Evolutionary conservation across 2,113 vertebrate species (phyloP), one percentile per base, ranked within the genome.

Genomic region (Cinclus mexicanus): DNA sequence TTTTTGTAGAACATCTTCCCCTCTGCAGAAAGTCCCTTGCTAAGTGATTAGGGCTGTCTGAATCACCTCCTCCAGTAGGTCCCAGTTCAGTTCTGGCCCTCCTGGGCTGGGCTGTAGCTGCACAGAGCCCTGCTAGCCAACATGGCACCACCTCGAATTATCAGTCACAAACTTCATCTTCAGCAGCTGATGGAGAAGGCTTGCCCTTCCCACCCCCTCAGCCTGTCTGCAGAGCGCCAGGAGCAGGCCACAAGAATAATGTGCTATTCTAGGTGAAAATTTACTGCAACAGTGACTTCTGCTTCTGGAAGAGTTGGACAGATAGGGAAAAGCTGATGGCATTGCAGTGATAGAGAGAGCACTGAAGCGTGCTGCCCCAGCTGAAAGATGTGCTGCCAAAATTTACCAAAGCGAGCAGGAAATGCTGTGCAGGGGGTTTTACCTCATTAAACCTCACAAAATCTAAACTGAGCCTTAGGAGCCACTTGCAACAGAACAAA

Each of bases 391-490:
- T 26, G 24, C 84, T 89, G 74, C 74, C 68, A 67, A 82, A 92
- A 86, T 46, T 39, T 64, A 49, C 78, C 25, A 33, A 78, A 67
- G n/a, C n/a, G 55, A 93, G 55, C 21, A 67, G 77, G 10, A 87
- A 87, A 74, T 3, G 2, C 11, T 10, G 6, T 12, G 2, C 1
- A 3, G 12, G 41, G 28, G 11, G 9, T n/a, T 70, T 83, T 72
- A 81, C 41, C 64, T 86, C 81, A 41, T 91, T 92, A 90, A 95
- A 68, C 33, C 52, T 44, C 72, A n/a, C 79, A 92, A 74, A 93
- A 63, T 19, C 57, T 41, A 24, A 52, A 75, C n/a, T 25, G 12
- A 16, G 20, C 55, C 42, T 46, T 11, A 55, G n/a, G 52, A 94
- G 39, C 44, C 46, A 21, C 67, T 91, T 81, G n/a, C 1, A 0